Percentiles rank a stretch among this genome's conserved stretches.
phyloP scores from a whole-genome alignment of 2,888 invertebrate species.

The Folsomia manolachei region DNA sequence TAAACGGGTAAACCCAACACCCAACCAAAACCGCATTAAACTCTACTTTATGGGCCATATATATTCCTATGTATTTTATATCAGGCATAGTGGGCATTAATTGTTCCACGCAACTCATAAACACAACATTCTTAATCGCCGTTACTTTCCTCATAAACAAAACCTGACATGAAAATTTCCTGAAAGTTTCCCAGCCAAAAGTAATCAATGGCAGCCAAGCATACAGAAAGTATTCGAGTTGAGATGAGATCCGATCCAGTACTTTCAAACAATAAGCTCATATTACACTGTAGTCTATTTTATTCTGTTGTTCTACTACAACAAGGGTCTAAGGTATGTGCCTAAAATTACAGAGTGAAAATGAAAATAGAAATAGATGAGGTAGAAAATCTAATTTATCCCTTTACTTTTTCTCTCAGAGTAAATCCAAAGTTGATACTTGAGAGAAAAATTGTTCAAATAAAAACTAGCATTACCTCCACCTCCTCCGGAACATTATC shows the following conservation, averaged over 20 bases:
- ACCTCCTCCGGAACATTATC: constrained; percentile 13
- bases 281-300: too few relatives aligned
- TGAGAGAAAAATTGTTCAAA: constrained; percentile 12
- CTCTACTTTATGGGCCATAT: background rate
- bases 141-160: background rate
- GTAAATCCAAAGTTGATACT: constrained; percentile 18
- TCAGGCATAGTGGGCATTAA: background rate
- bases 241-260: background rate
- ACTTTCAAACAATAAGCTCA: background rate
- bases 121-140: background rate
- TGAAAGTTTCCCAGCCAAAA: too few relatives aligned
- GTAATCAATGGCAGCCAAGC: too few relatives aligned
- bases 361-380: background rate
- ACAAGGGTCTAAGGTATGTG: too few relatives aligned
- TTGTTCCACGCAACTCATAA: background rate
- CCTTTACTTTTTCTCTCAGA: background rate
- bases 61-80: too few relatives aligned
- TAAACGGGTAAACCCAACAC: too few relatives aligned
- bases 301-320: too few relatives aligned
- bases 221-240: too few relatives aligned
- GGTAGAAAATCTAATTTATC: background rate
- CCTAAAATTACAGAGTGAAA: background rate
- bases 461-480: constrained; percentile 14
- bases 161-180: background rate
- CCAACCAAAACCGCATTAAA: background rate